phyloP scores from a whole-genome alignment of 2,888 invertebrate genomes.

The Drosophila multiciliata region DNA sequence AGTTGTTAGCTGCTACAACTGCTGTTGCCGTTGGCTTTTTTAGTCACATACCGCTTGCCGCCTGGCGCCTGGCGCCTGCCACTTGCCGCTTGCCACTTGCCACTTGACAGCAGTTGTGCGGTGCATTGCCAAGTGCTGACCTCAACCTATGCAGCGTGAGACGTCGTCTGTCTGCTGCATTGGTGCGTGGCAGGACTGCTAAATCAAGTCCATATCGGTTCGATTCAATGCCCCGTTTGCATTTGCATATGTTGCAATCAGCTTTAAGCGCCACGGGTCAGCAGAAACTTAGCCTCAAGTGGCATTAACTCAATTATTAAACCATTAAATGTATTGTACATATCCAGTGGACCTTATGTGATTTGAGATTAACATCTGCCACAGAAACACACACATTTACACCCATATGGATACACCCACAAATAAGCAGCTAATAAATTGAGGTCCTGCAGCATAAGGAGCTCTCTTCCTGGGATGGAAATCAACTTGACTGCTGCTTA shows the following conservation, averaged over 20 bases:
- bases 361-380: conserved; percentile 61
- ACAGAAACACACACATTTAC: background rate
- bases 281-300: conserved; percentile 29
- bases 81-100: conserved; percentile 23
- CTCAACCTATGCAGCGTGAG: conserved; percentile 28
- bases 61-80: conserved; percentile 9
- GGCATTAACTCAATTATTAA: conserved; percentile 73
- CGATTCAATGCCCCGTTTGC: conserved; percentile 37
- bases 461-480: conserved; percentile 20
- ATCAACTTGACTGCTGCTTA: conserved; percentile 11
- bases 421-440: conserved; percentile 67
- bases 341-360: conserved; percentile 38
- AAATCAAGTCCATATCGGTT: conserved; percentile 58
- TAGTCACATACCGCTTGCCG: conserved; percentile 34
- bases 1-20: conserved; percentile 42
- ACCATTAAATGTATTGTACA: conserved; percentile 55
- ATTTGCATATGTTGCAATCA: conserved; percentile 39
- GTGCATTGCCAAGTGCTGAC: conserved; percentile 45
- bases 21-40: conserved; percentile 58
- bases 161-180: conserved; percentile 38
- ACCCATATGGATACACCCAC: conserved; percentile 5
- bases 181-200: conserved; percentile 58
- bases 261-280: conserved; percentile 61
- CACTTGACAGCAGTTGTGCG: conserved; percentile 28
- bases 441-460: conserved; percentile 49